Evolutionary conservation across 2,113 vertebrate species (phyloP).

Genomic region (Recurvirostra avosetta): DNA sequence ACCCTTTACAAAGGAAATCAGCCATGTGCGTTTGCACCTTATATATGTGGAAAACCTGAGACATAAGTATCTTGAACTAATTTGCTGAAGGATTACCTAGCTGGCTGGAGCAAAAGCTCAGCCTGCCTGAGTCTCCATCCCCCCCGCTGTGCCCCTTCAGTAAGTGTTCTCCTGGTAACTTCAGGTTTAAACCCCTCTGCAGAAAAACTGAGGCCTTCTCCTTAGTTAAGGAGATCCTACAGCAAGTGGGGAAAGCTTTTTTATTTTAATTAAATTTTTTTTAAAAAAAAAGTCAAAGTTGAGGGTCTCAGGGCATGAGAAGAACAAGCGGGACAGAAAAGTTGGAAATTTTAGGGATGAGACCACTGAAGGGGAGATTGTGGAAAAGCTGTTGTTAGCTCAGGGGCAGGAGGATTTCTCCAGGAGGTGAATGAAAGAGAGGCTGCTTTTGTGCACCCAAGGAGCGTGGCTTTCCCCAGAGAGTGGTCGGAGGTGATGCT

Average conservation of each 20-base stretch:
- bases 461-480: neutral
- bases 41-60: neutral
- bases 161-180: neutral
- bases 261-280: neutral
- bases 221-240: neutral
- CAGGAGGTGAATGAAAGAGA: neutral
- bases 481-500: accelerated
- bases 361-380: neutral
- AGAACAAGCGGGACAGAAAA: neutral
- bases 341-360: neutral
- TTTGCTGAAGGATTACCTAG: neutral
- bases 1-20: neutral
- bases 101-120: neutral
- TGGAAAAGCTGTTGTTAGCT: neutral
- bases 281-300: neutral
- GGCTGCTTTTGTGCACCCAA: neutral
- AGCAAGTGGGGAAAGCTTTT: neutral
- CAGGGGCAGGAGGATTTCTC: neutral
- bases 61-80: neutral
- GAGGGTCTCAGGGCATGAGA: neutral
- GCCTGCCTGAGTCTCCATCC: neutral
- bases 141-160: neutral
- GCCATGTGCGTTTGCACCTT: neutral
- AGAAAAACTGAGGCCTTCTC: neutral
- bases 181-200: neutral